Evolutionary conservation across 2,888 invertebrate species (phyloP), one percentile per base, ranked within the genome.

Genomic region (Oligia latruncula): DNA sequence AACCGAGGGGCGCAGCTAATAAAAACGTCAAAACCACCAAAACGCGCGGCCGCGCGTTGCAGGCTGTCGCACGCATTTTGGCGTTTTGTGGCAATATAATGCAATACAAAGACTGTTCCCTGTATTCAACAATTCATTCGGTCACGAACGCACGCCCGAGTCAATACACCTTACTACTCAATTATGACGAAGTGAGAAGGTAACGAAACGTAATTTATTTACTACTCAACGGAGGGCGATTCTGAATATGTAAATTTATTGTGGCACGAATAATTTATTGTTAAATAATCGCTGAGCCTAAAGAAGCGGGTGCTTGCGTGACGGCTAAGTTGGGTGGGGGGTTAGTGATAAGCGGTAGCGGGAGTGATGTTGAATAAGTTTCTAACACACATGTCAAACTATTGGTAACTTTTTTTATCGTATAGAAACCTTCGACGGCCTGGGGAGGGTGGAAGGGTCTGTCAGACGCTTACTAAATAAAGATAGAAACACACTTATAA

Each of bases 151-250:
- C 64, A 73, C 55, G 71, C 35, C 76, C 55, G 43, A 84, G 79
- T 81, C 77, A 86, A 89, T 87, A 89, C 88, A 87, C 87, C 87
- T 88, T 90, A 93, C 92, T 88, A 90, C 91, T 93, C 93, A 94
- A 95, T 95, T 93, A 95, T 90, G 89, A 88, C 83, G 90, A 94
- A 93, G 95, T 94, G 95, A 94, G 95, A 95, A 96, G 92, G 93
- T 93, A 95, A 95, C 93, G 95, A 95, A 96, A 95, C 92, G 91
- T 93, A 92, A 95, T 95, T 95, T 95, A 95, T 95, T 93, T 93
- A 93, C 93, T 92, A 95, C 92, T 96, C 95, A 96, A 93, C 95
- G 92, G 90, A 90, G 90, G 92, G 91, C 92, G 93, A 94, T 93
- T 94, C 94, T 91, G 92, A 92, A 92, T 94, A 95, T 95, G 94